phyloP scores from a whole-genome alignment of 2,888 invertebrate species.

The Gymnosoma rotundatum region DNA sequence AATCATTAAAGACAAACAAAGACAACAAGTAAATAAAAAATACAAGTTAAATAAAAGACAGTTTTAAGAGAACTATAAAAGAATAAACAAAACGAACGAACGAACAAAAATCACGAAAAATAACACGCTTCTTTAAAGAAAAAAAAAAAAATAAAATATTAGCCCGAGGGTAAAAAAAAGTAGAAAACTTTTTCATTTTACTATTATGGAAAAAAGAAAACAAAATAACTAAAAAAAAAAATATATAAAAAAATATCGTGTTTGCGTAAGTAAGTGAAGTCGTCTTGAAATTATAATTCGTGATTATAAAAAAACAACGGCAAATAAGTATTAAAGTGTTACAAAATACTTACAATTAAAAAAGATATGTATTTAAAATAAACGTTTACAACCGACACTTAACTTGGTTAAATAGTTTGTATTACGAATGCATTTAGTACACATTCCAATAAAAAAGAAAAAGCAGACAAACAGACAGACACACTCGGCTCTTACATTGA shows the following conservation, averaged over 20 bases:
- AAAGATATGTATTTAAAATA: constrained; percentile 37
- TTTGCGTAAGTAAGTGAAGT: constrained; percentile 12
- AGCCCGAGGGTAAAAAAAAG: constrained; percentile 48
- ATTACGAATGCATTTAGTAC: not conserved
- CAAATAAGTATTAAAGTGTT: constrained; percentile 43
- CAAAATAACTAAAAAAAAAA: not conserved
- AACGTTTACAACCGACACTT: constrained; percentile 26
- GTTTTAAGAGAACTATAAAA: constrained; percentile 38
- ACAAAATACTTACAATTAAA: constrained; percentile 38
- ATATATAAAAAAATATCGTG: constrained; percentile 12
- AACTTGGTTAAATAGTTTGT: constrained; percentile 45
- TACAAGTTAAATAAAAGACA: constrained; percentile 44
- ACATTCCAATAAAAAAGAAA: constrained; percentile 17
- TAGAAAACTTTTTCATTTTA: constrained; percentile 25
- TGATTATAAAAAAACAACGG: constrained; percentile 27
- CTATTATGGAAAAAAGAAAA: constrained; percentile 13
- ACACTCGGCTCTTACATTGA: not conserved
- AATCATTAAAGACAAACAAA: constrained; percentile 46
- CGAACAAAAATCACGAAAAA: too few species aligned
- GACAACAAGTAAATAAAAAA: constrained; percentile 30
- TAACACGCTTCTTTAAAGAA: constrained; percentile 3
- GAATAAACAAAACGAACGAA: not conserved
- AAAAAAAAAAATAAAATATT: constrained; percentile 30
- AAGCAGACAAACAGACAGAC: not conserved
- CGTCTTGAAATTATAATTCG: constrained; percentile 51